These are phyloP conservation scores for Fregata magnificens DNA, from an alignment of 2,113 vertebrate species.

Conservation along the genomic window DNA sequence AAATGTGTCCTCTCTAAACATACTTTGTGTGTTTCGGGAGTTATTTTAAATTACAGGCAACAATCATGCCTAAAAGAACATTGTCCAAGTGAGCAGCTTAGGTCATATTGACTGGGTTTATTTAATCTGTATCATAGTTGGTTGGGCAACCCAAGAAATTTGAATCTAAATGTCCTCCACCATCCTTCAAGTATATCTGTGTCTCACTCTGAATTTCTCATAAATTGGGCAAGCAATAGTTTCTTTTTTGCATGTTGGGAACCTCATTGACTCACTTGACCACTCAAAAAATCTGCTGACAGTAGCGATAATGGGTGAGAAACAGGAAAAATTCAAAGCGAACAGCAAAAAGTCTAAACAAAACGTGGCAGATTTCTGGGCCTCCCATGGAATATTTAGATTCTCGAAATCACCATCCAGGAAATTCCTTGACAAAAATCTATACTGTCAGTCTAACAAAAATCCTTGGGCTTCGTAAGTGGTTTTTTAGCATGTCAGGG, in stretches of 20 bases:
- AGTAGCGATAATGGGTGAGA: background rate
- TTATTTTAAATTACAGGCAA: too few species aligned
- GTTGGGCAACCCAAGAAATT: background rate
- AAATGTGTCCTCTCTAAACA: too few species aligned
- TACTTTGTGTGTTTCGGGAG: too few species aligned
- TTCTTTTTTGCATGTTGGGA: background rate
- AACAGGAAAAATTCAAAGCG: background rate
- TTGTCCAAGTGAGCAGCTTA: background rate
- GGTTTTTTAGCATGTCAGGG: background rate
- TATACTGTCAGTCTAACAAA: background rate
- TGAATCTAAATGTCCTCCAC: background rate
- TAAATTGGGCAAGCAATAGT: background rate
- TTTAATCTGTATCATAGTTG: background rate
- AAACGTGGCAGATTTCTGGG: background rate
- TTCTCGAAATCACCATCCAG: background rate
- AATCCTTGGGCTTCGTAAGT: background rate
- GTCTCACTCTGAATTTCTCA: background rate
- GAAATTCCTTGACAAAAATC: background rate
- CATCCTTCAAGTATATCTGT: background rate
- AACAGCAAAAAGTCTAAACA: background rate
- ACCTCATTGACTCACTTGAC: background rate
- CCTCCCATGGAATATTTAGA: background rate
- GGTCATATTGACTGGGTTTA: background rate
- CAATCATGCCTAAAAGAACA: background rate
- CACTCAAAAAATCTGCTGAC: background rate